Base-by-base conservation (phyloP, 2,797 vertebrate genomes). In the Nothura maculosa region DNA sequence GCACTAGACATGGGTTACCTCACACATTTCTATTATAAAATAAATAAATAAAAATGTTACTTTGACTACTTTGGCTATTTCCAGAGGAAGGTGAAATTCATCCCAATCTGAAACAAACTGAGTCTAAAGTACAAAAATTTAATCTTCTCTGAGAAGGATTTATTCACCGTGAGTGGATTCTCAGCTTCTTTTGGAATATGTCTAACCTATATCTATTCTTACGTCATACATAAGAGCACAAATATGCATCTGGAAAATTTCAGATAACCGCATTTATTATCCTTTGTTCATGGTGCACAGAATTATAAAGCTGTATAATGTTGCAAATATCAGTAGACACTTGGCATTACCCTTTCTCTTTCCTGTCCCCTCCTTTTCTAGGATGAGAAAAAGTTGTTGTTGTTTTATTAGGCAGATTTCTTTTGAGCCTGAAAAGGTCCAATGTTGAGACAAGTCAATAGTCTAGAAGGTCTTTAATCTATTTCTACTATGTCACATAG, bases 181-280 rank as follows among this genome's bases (percentile, higher is more conserved):
- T 32, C n/a, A 47, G 15, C 22, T 89, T 38, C 34, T 80, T 77
- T 60, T 77, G 61, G 38, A 80, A 94, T 48, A 12, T 66, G 61
- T 10, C 40, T 22, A 58, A n/a, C 8, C 12, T 25, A 45, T 6
- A 54, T 40, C 55, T 36, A 5, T 27, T 24, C 17, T 67, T 21
- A 69, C 21, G 6, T 2, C 17, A 61, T 17, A n/a, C 5, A 14
- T 12, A 55, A 63, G 10, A 63, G 34, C 4, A 28, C 10, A 48
- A 12, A 9, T 36, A 28, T 6, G 15, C 6, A 15, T 82, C 55
- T 64, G 25, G 16, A 75, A 15, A 40, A 19, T 38, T 77, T 72
- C 43, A 60, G 55, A 10, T 24, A 16, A 54, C 10, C 38, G 22
- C 19, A 22, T 67, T 62, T 60, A 34, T 40, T n/a, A 43, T 32